Conservation (phyloP, 2,888 invertebrate species). For the Nemurella pictetii region DNA sequence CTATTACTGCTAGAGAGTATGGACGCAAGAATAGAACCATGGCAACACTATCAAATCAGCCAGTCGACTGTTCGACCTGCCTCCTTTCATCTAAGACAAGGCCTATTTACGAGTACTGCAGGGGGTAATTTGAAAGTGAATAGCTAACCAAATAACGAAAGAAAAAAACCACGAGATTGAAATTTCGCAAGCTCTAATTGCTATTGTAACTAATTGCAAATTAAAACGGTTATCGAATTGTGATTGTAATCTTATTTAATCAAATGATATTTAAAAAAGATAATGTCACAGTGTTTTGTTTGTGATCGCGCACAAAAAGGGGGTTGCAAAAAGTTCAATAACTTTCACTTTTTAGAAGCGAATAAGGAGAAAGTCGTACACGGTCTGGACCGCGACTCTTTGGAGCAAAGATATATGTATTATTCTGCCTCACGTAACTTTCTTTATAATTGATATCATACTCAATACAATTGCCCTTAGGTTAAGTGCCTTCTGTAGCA, state of each 20-base stretch:
- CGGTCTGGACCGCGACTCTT: not conserved
- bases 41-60: not conserved
- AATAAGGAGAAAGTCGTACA: not conserved
- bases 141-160: not conserved
- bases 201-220: slow-evolving; percentile 24
- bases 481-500: not conserved
- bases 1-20: too few relatives aligned
- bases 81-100: slow-evolving; percentile 1
- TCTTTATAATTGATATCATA: slow-evolving; percentile 16
- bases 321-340: slow-evolving; percentile 10
- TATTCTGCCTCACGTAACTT: slow-evolving; percentile 6
- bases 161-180: slow-evolving; percentile 5
- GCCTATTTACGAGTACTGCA: not conserved
- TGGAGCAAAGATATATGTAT: not conserved
- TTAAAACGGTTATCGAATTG: slow-evolving; percentile 13
- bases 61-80: not conserved
- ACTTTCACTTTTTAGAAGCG: slow-evolving; percentile 13
- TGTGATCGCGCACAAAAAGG: not conserved
- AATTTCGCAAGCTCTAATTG: slow-evolving; percentile 26
- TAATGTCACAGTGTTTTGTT: slow-evolving; percentile 6
- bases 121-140: slow-evolving; percentile 23
- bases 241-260: slow-evolving; percentile 17
- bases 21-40: not conserved
- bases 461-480: not conserved
- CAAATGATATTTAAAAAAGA: slow-evolving; percentile 20